Conservation (phyloP, 2,113 vertebrate species). For the Eptesicus fuscus region DNA sequence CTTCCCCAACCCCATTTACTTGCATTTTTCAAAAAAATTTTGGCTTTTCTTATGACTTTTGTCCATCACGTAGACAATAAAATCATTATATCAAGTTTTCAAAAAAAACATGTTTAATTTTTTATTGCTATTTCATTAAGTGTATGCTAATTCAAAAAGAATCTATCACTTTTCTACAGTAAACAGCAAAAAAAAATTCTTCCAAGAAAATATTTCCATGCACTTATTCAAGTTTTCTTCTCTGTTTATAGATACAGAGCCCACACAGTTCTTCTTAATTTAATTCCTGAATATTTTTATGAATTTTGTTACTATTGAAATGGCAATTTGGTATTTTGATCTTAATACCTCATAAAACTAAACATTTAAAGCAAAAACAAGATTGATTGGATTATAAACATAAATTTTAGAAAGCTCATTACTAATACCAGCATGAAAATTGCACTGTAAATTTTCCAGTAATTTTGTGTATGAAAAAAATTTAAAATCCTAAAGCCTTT, state of each 20-base stretch:
- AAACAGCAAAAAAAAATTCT: background rate
- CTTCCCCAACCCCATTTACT: background rate
- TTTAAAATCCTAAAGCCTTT: background rate
- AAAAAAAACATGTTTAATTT: background rate
- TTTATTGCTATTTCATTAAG: background rate
- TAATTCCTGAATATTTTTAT: background rate
- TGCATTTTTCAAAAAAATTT: background rate
- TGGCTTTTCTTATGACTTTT: background rate
- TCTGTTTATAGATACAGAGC: background rate
- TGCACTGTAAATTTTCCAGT: background rate
- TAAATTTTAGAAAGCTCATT: background rate
- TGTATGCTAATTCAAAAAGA: constrained; percentile 21
- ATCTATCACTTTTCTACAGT: background rate
- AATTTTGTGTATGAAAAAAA: background rate
- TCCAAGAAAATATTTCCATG: background rate
- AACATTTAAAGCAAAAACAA: background rate
- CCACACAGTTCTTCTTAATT: background rate
- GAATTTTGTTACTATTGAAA: background rate
- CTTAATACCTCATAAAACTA: background rate
- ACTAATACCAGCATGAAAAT: background rate
- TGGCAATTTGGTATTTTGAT: background rate
- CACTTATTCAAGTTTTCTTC: background rate
- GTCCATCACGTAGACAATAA: background rate
- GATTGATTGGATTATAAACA: background rate
- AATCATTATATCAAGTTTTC: background rate